Base-by-base conservation (phyloP, 2,888 invertebrate genomes). In the Cremastinae sp. region DNA sequence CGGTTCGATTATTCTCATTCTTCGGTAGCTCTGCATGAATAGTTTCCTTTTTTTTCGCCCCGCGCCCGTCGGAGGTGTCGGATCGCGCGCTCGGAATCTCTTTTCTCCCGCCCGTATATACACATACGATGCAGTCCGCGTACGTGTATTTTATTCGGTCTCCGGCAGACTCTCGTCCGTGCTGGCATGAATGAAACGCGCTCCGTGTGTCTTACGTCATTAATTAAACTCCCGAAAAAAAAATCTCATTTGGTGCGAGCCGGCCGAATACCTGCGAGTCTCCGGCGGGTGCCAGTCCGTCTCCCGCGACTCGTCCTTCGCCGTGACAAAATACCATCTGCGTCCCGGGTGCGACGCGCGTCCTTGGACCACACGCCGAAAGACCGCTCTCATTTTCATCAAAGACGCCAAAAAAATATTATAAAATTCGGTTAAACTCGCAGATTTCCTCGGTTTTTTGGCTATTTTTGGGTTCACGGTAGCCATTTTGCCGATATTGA, bases 151-250 rank as follows among this genome's bases (percentile, higher is more conserved):
- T 43, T 47, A 9, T 22, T 58, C 65, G 43, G 20, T 2, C 28
- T 28, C 2, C 28, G 28, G 28, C 2, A 5, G 56, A 49, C n/a
- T n/a, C n/a, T 68, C 53, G 68, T 58, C 43, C 58, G 73, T 58
- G n/a, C n/a, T n/a, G 59, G 64, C 73, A 76, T 73, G 76, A 76
- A 76, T 76, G 73, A 76, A 76, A 76, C n/a, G n/a, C n/a, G n/a
- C 64, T 73, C 58, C 69, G 58, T 43, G 51, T 64, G 53, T 38
- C 49, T 41, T 49, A 45, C 61, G 75, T 76, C 76, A 76, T 76
- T 76, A 76, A 76, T 76, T 76, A 76, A 73, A 73, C 58, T 72
- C 64, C 43, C 76, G 58, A 68, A 22, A n/a, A 70, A n/a, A 70
- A 70, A 70, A 70, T 62, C 70, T 70, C 41, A 70, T 70, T 70